These are phyloP conservation scores for Watsonalla binaria DNA, from an alignment of 2,888 invertebrate genomes.

Conservation along the genomic window DNA sequence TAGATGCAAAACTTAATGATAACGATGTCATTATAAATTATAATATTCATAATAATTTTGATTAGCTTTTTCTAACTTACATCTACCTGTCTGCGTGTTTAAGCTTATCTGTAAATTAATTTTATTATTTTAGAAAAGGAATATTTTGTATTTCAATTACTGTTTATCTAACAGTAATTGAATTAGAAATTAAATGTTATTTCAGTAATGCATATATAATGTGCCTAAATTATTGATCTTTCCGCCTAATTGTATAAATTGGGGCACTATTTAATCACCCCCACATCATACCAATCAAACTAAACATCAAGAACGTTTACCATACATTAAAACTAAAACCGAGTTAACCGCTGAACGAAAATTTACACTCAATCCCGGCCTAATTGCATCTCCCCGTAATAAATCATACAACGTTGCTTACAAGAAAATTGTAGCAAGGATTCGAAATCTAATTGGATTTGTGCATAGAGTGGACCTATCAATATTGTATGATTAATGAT, in stretches of 20 bases:
- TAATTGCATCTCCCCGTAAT: conserved; percentile 58
- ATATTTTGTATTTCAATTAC: conserved; percentile 5
- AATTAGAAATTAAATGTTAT: neutral
- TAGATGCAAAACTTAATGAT: conserved; percentile 43
- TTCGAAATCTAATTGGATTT: conserved; percentile 70
- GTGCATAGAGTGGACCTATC: conserved; percentile 68
- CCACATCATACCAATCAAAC: conserved; percentile 45
- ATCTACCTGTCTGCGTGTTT: conserved; percentile 1
- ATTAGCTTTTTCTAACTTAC: conserved; percentile 1
- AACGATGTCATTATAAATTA: conserved; percentile 32
- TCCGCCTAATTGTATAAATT: neutral
- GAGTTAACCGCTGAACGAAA: conserved; percentile 64
- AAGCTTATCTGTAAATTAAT: conserved; percentile 8
- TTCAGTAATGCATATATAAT: neutral
- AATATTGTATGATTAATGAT: conserved; percentile 75
- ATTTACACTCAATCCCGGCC: conserved; percentile 59
- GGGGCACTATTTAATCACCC: conserved; percentile 25
- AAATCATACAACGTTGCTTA: conserved; percentile 59
- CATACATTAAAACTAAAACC: conserved; percentile 56
- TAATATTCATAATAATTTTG: neutral
- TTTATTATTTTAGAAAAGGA: conserved; percentile 23
- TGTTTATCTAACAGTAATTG: no score
- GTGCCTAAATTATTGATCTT: conserved; percentile 9
- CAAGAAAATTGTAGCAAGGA: conserved; percentile 67
- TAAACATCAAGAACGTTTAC: conserved; percentile 50